A percentile compares a stretch with the other conserved stretches of the same genome.
phyloP scores from a whole-genome alignment of 2,113 vertebrate genomes.

The Dromas ardeola region DNA sequence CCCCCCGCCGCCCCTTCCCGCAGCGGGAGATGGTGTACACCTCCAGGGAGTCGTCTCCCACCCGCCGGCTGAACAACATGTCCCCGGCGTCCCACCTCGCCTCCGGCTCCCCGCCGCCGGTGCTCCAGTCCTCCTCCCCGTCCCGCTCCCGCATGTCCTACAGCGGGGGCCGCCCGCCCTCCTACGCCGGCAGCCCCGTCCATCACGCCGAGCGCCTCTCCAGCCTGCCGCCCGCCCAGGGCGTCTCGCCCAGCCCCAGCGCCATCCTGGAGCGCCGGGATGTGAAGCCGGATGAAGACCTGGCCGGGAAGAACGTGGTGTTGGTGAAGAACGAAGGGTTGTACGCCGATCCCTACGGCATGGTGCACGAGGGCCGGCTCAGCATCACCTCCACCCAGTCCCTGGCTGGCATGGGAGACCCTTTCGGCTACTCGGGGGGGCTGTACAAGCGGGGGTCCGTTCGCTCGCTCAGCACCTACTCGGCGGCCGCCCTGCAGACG shows the following conservation, averaged over 20 bases:
- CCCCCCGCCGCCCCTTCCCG: neutral
- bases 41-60: constrained; percentile 94
- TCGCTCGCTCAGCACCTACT: constrained; percentile 95
- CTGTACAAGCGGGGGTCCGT: constrained; percentile 94
- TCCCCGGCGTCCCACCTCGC: constrained; percentile 75
- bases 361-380: constrained; percentile 93
- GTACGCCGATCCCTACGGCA: constrained; percentile 92
- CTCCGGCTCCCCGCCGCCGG: constrained; percentile 75
- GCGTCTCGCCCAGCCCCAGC: constrained; percentile 91
- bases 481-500: constrained; percentile 89
- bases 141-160: constrained; percentile 95
- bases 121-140: constrained; percentile 83
- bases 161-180: constrained; percentile 88
- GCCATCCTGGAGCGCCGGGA: constrained; percentile 97
- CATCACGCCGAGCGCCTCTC: constrained; percentile 81
- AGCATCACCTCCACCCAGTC: constrained; percentile 94
- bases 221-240: constrained; percentile 76
- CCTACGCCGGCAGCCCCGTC: constrained; percentile 86
- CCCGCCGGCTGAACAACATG: constrained; percentile 92
- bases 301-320: constrained; percentile 90
- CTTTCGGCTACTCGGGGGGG: constrained; percentile 90
- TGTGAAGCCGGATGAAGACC: constrained; percentile 94
- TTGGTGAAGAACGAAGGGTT: constrained; percentile 93
- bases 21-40: constrained; percentile 98
- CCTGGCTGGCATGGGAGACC: constrained; percentile 87